Evolutionary conservation across 2,113 vertebrate genomes (phyloP).

Genomic region (Gallinago media): DNA sequence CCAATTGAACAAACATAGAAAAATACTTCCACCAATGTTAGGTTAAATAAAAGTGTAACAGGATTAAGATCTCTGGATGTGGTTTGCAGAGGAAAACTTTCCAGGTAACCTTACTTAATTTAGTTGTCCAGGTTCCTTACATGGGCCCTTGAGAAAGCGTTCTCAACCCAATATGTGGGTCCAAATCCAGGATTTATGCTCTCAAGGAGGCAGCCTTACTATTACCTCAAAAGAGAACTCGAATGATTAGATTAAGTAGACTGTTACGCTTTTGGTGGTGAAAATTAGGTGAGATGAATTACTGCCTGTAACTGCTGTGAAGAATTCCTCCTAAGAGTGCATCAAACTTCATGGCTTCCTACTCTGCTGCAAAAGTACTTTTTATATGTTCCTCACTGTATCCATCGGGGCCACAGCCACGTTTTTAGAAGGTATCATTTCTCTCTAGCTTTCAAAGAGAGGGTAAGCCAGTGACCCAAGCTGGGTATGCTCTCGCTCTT

Average conservation of each 20-base stretch:
- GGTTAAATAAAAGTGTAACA: not conserved
- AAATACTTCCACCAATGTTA: not conserved
- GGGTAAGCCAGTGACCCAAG: rapidly evolving
- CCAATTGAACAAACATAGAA: not conserved
- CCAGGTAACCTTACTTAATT: not conserved
- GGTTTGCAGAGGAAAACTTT: not conserved
- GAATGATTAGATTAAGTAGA: not conserved
- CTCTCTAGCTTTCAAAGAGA: not conserved
- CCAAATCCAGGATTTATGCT: not conserved
- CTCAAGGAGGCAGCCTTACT: not conserved
- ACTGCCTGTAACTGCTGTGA: not conserved
- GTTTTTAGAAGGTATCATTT: not conserved
- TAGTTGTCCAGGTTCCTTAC: not conserved
- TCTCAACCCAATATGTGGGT: not conserved
- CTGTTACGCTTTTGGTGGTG: not conserved
- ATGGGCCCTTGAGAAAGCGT: not conserved
- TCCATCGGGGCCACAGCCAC: not conserved
- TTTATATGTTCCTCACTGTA: not conserved
- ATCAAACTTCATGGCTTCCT: not conserved
- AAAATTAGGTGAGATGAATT: not conserved
- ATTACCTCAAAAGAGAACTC: not conserved
- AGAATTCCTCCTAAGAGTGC: not conserved
- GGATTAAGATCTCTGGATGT: not conserved
- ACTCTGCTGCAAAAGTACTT: not conserved
- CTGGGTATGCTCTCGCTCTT: rapidly evolving